phyloP scores from a whole-genome alignment of 2,888 invertebrate genomes.

The Archaeoteleia sp. region DNA sequence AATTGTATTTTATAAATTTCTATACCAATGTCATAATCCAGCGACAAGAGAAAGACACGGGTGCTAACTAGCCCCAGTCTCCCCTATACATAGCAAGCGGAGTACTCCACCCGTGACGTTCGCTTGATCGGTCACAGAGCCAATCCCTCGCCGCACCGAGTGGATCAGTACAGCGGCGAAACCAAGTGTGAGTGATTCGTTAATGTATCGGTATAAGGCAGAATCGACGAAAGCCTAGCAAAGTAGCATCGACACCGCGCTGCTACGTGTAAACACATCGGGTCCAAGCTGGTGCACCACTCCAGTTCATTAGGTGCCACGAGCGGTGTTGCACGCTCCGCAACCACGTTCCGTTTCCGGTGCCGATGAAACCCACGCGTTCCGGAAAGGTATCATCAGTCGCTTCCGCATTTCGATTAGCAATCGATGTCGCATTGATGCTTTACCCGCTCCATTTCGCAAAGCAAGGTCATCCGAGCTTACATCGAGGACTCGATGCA shows the following conservation, averaged over 20 bases:
- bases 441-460: too few species aligned
- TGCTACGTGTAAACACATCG: constrained; percentile 21
- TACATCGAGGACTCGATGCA: too few species aligned
- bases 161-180: constrained; percentile 12
- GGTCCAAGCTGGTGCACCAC: constrained; percentile 9
- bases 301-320: constrained; percentile 31
- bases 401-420: background rate
- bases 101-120: constrained; percentile 22
- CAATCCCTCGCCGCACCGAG: constrained; percentile 5
- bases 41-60: too few species aligned
- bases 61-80: too few species aligned
- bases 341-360: constrained; percentile 7
- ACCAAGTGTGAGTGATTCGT: constrained; percentile 31
- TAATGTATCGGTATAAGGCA: constrained; percentile 32
- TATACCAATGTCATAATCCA: constrained; percentile 7
- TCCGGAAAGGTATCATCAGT: background rate
- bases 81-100: constrained; percentile 24
- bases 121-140: constrained; percentile 33
- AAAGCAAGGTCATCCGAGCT: too few species aligned
- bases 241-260: constrained; percentile 29
- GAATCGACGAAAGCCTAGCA: constrained; percentile 24
- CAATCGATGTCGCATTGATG: background rate
- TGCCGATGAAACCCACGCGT: background rate
- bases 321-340: constrained; percentile 18
- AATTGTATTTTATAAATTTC: too few species aligned